Base-by-base conservation (phyloP, 2,113 vertebrate genomes). In the Eulemur macaco region DNA sequence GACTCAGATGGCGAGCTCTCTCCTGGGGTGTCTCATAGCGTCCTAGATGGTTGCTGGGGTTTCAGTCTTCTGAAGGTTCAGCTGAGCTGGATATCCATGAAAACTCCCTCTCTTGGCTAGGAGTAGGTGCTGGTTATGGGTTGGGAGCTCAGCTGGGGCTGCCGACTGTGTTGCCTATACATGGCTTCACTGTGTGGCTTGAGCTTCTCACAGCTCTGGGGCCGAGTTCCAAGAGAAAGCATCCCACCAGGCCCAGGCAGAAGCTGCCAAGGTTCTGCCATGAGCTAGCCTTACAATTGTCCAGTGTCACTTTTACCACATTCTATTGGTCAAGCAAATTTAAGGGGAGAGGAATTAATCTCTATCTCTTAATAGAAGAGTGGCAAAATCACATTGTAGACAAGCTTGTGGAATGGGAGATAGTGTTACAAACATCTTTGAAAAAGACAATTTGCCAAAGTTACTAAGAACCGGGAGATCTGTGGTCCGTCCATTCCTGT, bases 321-420 rank as follows among this genome's bases (percentile, higher is more conserved):
- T 74, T 58, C 47, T 84, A 7, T 68, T 63, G 80, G 54, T 60
- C 54, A 94, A 76, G 15, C 29, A 50, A 39, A 93, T 80, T 90
- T 69, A 66, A 81, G 25, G 13, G 25, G 42, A 81, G 14, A 89
- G 10, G 37, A 87, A 80, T 81, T 69, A 76, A 8, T 27, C 34
- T 89, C 73, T 12, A 3, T 64, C 71, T 91, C 85, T 77, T 52
- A 60, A 29, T 84, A 64, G 11, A 23, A 93, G 34, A 69, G 31
- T 64, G 60, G 31, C 42, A 47, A 76, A 81, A 45, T 37, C 52
- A 81, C 73, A 71, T 86, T 37, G 27, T 18, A 86, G 21, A 66
- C n/a, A 77, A 77, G 42, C 9, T 4, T n/a, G 4, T 66, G 42
- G 23, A n/a, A 34, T 29, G 34, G 64, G 18, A 95, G 80, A 17